phyloP scores from a whole-genome alignment of 2,797 vertebrate genomes.

The Sebastolobus altivelis region DNA sequence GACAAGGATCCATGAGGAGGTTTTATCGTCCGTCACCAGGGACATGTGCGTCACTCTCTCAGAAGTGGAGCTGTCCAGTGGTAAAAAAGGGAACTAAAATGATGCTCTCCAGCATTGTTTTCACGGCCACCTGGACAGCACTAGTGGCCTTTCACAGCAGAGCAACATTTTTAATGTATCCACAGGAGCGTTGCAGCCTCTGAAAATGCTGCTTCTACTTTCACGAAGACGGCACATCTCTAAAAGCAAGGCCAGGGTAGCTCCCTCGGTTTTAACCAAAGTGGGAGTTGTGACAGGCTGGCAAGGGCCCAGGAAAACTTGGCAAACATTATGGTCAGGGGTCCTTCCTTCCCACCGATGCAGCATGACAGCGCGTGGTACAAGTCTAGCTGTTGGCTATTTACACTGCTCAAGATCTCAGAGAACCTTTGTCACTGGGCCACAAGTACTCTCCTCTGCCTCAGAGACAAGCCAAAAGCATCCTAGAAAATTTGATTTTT shows the following conservation, averaged over 20 bases:
- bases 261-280: background rate
- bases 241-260: background rate
- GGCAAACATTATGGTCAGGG: slow-evolving; percentile 30
- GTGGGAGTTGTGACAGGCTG: slow-evolving; percentile 17
- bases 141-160: background rate
- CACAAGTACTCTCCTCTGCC: slow-evolving; percentile 13
- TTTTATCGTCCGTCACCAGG: slow-evolving; percentile 19
- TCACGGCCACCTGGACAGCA: background rate
- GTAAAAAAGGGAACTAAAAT: background rate
- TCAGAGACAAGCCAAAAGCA: slow-evolving; percentile 45
- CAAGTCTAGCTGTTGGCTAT: slow-evolving; percentile 19
- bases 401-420: slow-evolving; percentile 28
- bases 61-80: background rate
- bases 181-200: background rate
- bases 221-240: background rate
- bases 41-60: slow-evolving; percentile 6
- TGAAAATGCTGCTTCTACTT: slow-evolving; percentile 5
- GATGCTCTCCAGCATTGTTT: slow-evolving; percentile 3
- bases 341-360: slow-evolving; percentile 23
- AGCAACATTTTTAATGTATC: background rate
- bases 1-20: background rate
- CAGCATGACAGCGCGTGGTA: background rate
- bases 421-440: slow-evolving; percentile 10
- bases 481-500: slow-evolving; percentile 5
- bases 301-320: slow-evolving; percentile 34